Base-by-base conservation (phyloP, 2,888 invertebrate species). In the Ernsta delagoae region DNA sequence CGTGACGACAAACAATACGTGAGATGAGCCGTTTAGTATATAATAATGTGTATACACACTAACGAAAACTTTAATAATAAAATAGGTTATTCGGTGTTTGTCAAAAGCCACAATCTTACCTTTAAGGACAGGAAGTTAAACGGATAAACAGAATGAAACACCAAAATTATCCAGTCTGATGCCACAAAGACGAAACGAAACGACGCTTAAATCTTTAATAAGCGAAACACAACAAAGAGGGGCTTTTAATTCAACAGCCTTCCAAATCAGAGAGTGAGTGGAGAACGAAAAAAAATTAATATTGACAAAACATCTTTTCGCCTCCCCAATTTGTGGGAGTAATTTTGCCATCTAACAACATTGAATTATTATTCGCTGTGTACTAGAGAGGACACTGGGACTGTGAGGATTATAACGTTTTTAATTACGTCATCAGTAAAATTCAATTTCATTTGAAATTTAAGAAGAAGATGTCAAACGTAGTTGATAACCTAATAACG, bases 261-360 rank as follows among this genome's bases (percentile, higher is more conserved):
- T 56, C 61, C 16, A 45, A 67, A 61, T 56, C 39, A 50, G 56
- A 3, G 60, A 34, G n/a, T 45, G 36, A 61, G 62, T n/a, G 54
- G 43, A 41, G 24, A 71, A 70, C 71, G 66, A 56, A 56, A 70
- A 75, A 73, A 72, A 79, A 80, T 83, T 82, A 82, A 84, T 84
- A 83, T 84, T 82, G 81, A 80, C 83, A 79, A 81, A 80, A 81
- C 78, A 79, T 56, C 78, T 75, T 80, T 80, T 78, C 76, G 76
- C 73, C 75, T 74, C 78, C 76, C 76, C 80, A 85, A 84, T 83
- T 83, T 83, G 76, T 74, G 74, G 75, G 77, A 83, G 83, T 80
- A 83, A 83, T 84, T 82, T 81, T 34, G 11, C 34, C 31, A 34
- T 56, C n/a, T 78, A 74, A 79, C 77, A 57, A n/a, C 36, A 16